Evolutionary conservation across 2,797 vertebrate genomes (phyloP), one percentile per base, ranked within the genome.

Genomic region (Pelodytes ibericus): DNA sequence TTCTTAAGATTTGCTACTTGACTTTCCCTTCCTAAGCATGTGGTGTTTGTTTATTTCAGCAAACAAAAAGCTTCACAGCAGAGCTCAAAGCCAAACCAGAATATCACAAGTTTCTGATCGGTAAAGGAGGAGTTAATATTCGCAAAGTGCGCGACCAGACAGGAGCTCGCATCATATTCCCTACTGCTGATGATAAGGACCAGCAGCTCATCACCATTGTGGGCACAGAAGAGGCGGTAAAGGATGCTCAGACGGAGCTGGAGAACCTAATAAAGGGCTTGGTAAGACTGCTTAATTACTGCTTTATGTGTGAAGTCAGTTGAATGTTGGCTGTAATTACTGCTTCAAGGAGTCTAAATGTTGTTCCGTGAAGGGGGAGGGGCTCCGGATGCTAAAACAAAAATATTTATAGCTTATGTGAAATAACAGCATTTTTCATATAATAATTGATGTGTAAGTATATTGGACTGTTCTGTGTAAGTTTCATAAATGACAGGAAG

Each of bases 81-180:
- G 98, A 99, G 87, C 91, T 99, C 75, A 94, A 92, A 4, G 98
- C 98, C 51, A 99, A 99, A 84, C 96, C 97, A 0, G 98, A 99
- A 71, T 99, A 99, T 85, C 98, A 99, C 91, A 99, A 98, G 82
- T 99, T 99, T 90, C 94, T 99, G 44, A 99, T 99, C 0, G 98
- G 98, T 24, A 98, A 98, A 82, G 97, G 98, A 3, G 98, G 98
- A 0, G 95, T 93, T 82, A 99, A 98, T 87, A 99, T 99, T 83
- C 95, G 96, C 18, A 99, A 97, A 83, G 97, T 99, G 76, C 95
- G 97, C 0, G 97, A 99, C 84, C 96, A 88, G 89, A 99, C 98
- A 0, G 98, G 98, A 0, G 97, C 98, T 68, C 94, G 98, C 77
- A 95, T 99, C 73, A 97, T 99, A 75, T 99, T 99, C 85, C 98